Base-by-base conservation (phyloP, 2,113 vertebrate species). In the Centropus bengalensis region DNA sequence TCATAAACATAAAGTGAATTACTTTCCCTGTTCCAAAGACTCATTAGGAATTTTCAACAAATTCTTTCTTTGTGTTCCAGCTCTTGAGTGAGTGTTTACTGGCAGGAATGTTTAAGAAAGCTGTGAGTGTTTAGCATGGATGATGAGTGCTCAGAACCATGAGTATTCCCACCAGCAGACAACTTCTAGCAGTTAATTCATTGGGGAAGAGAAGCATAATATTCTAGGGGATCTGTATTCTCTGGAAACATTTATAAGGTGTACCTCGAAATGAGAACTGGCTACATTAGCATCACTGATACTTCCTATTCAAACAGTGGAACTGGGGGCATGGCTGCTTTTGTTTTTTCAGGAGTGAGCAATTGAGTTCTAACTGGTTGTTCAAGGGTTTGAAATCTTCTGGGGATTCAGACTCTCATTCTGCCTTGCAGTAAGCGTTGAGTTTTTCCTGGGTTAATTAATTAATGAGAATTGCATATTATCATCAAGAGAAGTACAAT, bases 21-120 rank as follows among this genome's bases (percentile, higher is more conserved):
- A 82, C 94, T 92, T 95, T 95, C 67, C 28, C 75, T 54, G 10
- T 54, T 88, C 94, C 78, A 91, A 92, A 95, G 93, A 47, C 66
- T 92, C 40, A 47, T 93, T 92, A 87, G 84, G 89, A 89, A 82
- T 58, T 79, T 92, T 89, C 62, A 82, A 19, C 74, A 79, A 97
- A 93, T 89, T 91, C 89, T 92, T 95, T 92, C 76, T 92, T 96
- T 93, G 62, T 73, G 67, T 94, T 95, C 95, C 93, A 94, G 81
- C 84, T 94, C 78, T 96, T 66, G 33, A 95, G 30, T 67, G 66
- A 87, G 62, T 96, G 91, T 93, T 95, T 97, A 73, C 86, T 91
- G 74, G 66, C 74, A 93, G 70, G 40, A 84, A 93, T 62, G 58
- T 84, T 86, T 83, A 84, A 88, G 83, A 71, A 93, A 94, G 70